Evolutionary conservation across 2,113 vertebrate genomes (phyloP), one percentile per base, ranked within the genome.

Genomic region (Cyanistes caeruleus): DNA sequence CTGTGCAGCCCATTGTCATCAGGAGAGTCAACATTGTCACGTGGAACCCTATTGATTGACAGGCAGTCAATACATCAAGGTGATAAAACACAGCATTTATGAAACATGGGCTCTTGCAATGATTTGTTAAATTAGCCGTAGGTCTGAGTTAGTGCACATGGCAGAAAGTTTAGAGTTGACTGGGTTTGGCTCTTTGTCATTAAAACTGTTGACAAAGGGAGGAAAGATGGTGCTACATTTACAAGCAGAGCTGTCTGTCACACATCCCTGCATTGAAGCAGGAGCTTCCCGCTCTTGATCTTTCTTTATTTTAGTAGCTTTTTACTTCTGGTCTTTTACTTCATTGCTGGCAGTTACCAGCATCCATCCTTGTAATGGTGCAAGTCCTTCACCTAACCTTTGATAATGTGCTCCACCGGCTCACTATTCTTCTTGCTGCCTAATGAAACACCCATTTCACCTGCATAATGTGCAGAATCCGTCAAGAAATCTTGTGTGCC

Each of bases 381-480:
- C 84, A 63, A 79, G 90, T 96, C 93, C 63, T 96, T 92, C 78
- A 64, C 9, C 39, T 93, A 84, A 89, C 91, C 85, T 92, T 92
- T 84, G 37, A 77, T 85, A 94, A 76, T 13, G 46, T 80, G 49
- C 75, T 94, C 52, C 21, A 23, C 23, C 2, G 2, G 67, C 70
- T 90, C 14, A 1, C 70, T 78, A 35, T 92, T 91, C 72, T 92
- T n/a, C 56, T 79, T 65, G 46, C 74, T 95, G 49, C 91, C 93
- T 97, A 96, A 95, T 91, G 95, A 97, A 96, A 96, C 94, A 91
- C 81, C 74, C 93, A 27, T 95, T 95, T 83, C 92, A 96, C 95
- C 81, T 83, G 85, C 35, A 10, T 81, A 70, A 95, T 20, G 33
- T 69, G 65, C 70, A 58, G 77, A 55, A 94, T 90, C 63, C 23